Percentiles rank a stretch among this genome's conserved stretches.
These are phyloP conservation scores for Eleginops maclovinus DNA, from an alignment of 2,113 vertebrate species.

Conservation along the genomic window DNA sequence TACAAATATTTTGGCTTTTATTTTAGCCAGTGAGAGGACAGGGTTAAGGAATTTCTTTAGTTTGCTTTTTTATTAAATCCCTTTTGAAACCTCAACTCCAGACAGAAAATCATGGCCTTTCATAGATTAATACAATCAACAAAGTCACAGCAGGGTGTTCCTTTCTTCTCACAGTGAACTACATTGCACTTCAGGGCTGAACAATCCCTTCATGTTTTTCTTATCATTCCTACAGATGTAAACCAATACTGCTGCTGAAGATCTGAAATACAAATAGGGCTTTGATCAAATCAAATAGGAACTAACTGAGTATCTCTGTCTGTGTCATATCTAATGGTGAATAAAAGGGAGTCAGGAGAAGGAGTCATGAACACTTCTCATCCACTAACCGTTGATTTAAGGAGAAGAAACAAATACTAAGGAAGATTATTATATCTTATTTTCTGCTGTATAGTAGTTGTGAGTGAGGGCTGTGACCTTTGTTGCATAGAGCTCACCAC, in stretches of 20 bases:
- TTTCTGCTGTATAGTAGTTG: neutral
- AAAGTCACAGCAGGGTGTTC: conserved; percentile 34
- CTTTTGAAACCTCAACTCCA: conserved; percentile 27
- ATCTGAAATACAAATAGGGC: conserved; percentile 11
- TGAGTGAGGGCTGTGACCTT: conserved; percentile 14
- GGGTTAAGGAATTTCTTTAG: conserved; percentile 2
- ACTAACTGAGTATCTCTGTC: conserved; percentile 18
- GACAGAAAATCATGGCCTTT: conserved; percentile 29
- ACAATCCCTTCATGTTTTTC: conserved; percentile 57
- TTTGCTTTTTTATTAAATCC: conserved; percentile 25
- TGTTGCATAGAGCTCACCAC: neutral
- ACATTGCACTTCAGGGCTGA: conserved; percentile 26
- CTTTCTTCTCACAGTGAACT: conserved; percentile 40
- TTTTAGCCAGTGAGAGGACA: neutral
- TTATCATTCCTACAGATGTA: conserved; percentile 59
- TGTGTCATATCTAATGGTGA: conserved; percentile 16
- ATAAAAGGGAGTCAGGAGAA: neutral
- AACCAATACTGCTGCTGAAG: conserved; percentile 41
- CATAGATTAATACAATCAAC: conserved; percentile 32
- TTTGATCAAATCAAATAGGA: conserved; percentile 56
- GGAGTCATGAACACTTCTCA: neutral
- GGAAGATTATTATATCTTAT: neutral
- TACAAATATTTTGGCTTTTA: neutral
- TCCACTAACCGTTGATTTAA: neutral
- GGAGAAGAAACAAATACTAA: neutral